Percentiles rank a stretch among this genome's conserved stretches.
These are phyloP conservation scores for Centropristis striata DNA, from an alignment of 2,113 vertebrate species.

Conservation along the genomic window DNA sequence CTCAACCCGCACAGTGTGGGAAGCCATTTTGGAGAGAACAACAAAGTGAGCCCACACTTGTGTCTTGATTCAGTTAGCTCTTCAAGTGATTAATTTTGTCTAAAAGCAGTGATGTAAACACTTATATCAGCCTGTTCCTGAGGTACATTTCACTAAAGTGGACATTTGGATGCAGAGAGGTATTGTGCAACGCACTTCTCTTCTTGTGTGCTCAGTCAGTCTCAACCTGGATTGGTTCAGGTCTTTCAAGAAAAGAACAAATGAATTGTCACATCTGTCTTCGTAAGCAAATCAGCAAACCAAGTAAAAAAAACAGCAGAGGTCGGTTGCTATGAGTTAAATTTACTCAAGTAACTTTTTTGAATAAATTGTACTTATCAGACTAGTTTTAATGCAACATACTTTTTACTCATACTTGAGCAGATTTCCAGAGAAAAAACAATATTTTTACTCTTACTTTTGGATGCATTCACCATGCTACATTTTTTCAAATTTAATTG, in stretches of 20 bases:
- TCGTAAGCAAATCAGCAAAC: no score
- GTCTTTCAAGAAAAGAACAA: not conserved
- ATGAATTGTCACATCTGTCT: not conserved
- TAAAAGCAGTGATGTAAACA: slow-evolving; percentile 32
- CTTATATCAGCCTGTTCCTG: not conserved
- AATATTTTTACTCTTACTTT: no score
- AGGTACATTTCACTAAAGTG: not conserved
- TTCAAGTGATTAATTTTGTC: slow-evolving; percentile 23
- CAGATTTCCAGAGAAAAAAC: no score
- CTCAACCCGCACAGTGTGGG: slow-evolving; percentile 17
- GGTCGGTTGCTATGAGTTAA: no score
- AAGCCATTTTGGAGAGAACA: slow-evolving; percentile 47
- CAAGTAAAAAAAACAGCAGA: not conserved
- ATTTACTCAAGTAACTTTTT: no score
- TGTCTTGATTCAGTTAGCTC: slow-evolving; percentile 20
- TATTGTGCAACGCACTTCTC: not conserved
- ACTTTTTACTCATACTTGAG: no score
- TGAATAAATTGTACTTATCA: no score
- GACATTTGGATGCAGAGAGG: not conserved
- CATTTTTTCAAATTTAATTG: not conserved
- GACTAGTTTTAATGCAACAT: no score
- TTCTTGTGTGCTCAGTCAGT: not conserved
- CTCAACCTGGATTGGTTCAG: no score
- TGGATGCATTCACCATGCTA: no score
- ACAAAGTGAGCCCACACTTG: slow-evolving; percentile 39